phyloP scores from a whole-genome alignment of 2,797 vertebrate species.

The Enteromius argenteus region DNA sequence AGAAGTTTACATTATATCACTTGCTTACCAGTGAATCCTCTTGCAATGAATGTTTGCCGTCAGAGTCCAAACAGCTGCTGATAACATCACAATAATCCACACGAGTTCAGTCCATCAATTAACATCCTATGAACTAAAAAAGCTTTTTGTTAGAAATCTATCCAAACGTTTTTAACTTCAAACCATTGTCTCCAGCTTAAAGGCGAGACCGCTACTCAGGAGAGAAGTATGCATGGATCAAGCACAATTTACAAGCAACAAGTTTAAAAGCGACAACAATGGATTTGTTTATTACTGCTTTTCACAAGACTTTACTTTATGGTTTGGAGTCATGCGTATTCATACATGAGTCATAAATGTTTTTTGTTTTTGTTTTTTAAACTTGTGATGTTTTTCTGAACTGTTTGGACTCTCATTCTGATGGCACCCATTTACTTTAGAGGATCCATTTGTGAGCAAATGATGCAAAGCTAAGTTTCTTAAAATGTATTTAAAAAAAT shows the following conservation, averaged over 20 bases:
- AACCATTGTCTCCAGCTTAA: neutral
- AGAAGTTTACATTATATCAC: neutral
- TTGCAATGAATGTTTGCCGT: neutral
- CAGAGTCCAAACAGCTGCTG: neutral
- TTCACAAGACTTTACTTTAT: neutral
- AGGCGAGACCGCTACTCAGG: neutral
- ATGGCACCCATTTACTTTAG: neutral
- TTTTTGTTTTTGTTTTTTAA: neutral
- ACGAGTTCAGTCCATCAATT: neutral
- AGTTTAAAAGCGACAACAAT: neutral
- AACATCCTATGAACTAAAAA: neutral
- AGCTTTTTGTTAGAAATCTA: neutral
- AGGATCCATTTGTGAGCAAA: neutral
- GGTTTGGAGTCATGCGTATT: neutral
- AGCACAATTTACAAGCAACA: neutral
- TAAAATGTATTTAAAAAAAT: too few species aligned
- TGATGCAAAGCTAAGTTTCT: neutral
- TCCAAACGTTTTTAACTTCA: neutral
- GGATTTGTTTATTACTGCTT: neutral
- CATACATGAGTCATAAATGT: too few species aligned
- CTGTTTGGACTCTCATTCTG: neutral
- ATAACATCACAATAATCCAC: neutral
- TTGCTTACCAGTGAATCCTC: neutral
- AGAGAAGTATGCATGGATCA: neutral
- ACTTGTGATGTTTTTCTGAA: neutral